Base-by-base conservation (phyloP, 2,888 invertebrate species). In the Amblyteles armatorius region DNA sequence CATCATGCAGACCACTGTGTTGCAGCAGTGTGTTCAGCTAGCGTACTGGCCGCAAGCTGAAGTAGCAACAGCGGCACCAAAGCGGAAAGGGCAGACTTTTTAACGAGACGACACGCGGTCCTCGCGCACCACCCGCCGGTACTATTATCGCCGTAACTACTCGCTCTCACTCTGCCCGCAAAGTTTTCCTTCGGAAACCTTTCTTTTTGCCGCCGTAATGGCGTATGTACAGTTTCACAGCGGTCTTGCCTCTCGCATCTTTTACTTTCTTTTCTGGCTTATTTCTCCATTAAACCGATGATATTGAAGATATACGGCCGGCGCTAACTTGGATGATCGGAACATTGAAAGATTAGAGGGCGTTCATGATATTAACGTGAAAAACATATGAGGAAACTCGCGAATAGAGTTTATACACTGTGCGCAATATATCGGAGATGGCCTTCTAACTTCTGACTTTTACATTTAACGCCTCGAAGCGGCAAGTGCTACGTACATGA, bases 1-100 rank as follows among this genome's bases (percentile, higher is more conserved):
- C 84, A 87, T 67, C 68, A 60, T 82, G 83, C 76, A 82, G 74
- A 76, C 71, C 80, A 73, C 73, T 76, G 79, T 78, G 81, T 74
- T 80, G 81, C 67, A 79, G 78, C 68, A 79, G n/a, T 80, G 50
- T 72, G 60, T 78, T 80, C 80, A 73, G 76, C 77, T 79, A 83
- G 79, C 52, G 79, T 79, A 79, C 60, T 76, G 67, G 83, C 83
- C 83, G 29, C 65, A 55, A 83, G 83, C 83, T 48, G 74, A 67
- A 83, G 76, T 74, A 79, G 60, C 71, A 22, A 57, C 57, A 52
- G 69, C 50, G 48, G 29, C 22, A 40, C 11, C 48, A 52, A 33
- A 67, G 71, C 16, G 71, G 68, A 76, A 68, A 82, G 76, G 86
- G 86, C 79, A 84, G 83, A 85, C 83, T 87, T 87, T 87, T 86